Evolutionary conservation across 2,113 vertebrate species (phyloP), one percentile per base, ranked within the genome.

Genomic region (Bombycilla garrulus): DNA sequence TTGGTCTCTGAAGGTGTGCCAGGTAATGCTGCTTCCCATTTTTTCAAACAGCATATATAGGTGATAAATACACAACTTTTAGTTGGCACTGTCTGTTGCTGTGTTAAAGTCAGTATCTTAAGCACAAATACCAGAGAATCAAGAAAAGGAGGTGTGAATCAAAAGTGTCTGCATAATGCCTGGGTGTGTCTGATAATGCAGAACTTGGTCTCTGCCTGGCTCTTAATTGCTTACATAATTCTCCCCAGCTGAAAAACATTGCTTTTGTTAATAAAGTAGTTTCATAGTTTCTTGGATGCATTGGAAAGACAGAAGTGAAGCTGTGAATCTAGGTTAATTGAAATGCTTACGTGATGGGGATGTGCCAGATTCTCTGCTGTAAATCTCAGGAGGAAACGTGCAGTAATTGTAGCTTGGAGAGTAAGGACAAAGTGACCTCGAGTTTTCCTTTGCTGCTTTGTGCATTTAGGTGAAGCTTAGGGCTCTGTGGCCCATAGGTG

Each of bases 291-390:
- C 64, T 81, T 90, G 71, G 82, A 66, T 85, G 79, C 56, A n/a
- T 11, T 44, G 44, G 40, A 51, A 95, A 88, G 85, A n/a, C 60
- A 77, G 56, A 66, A 83, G 57, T 54, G 67, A 73, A 95, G 72
- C 47, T 78, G 20, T 57, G 56, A 70, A 94, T 93, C 48, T 92
- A 45, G 92, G 96, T 92, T 96, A 94, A 93, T 86, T 80, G 92
- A 81, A 90, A 81, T 78, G 66, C 57, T 90, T 80, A 36, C 0
- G 1, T 72, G 81, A 69, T 73, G 54, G 26, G 56, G 22, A 76
- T 90, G 85, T 93, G 62, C 93, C 67, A 91, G 67, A 88, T 90
- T 81, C 82, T 62, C 42, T 73, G 35, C 67, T 88, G 2, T 29
- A 44, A 26, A 4, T 67, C 95, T 73, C 69, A 4, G 64, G 85